Evolutionary conservation across 2,888 invertebrate species (phyloP), one percentile per base, ranked within the genome.

Genomic region (Sussaba pulchella): DNA sequence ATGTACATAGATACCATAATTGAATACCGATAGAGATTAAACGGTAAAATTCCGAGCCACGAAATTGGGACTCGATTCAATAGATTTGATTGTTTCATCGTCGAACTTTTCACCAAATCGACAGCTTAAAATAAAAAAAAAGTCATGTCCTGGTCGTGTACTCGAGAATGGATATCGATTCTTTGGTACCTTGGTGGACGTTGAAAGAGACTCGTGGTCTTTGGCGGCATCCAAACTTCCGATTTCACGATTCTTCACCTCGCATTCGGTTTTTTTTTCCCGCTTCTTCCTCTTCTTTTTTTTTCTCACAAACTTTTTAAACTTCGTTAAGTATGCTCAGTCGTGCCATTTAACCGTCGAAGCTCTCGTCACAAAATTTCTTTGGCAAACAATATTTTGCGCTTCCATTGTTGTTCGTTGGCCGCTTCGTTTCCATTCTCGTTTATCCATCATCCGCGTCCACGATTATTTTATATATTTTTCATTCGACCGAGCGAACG

Each of bases 161-260:
- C 81, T 78, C 69, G 79, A 77, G 76, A 75, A 80, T 63, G 78
- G 73, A 82, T 76, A 78, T 78, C 76, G 78, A 76, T 82, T 82
- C 82, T 82, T 82, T 82, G 82, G 82, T 80, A 82, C 80, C 76
- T 80, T n/a, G n/a, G 70, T 70, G 76, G 72, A 79, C 82, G 75
- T 73, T 70, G 43, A 74, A 82, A 41, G 59, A 66, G 64, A 61
- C 57, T 75, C 72, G 54, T 64, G 71, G 64, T 76, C 82, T 79
- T 76, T 76, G 71, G 75, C 59, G 43, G 47, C 52, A 64, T 71
- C 59, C 64, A 79, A 71, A 70, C 54, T 72, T 64, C 45, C 2
- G 39, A 36, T 69, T 54, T 8, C 54, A 26, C 43, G 17, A 41
- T 31, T 41, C 19, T 45, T 70, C 54, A 39, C 39, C 69, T 24